Percentiles rank a stretch among this genome's conserved stretches.
phyloP scores from a whole-genome alignment of 2,888 invertebrate genomes.

The Drosophila ezoana region DNA sequence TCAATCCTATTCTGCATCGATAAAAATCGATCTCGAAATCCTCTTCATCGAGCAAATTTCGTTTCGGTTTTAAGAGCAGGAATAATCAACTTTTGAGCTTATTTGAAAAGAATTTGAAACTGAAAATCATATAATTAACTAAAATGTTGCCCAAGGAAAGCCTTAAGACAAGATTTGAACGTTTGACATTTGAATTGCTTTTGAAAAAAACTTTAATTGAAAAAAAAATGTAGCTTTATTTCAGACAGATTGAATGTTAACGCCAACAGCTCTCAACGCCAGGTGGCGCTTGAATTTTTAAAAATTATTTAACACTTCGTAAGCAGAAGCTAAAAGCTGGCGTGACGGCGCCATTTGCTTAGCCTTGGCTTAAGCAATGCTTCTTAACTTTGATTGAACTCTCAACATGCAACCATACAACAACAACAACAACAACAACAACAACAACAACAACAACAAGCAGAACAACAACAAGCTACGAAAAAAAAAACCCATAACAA shows the following conservation, averaged over 20 bases:
- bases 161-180: no score
- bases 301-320: conserved; percentile 15
- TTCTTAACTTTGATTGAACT: conserved; percentile 74
- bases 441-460: conserved; percentile 28
- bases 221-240: no score
- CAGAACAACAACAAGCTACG: conserved; percentile 4
- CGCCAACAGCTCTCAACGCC: neutral
- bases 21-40: no score
- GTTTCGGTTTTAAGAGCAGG: no score
- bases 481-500: conserved; percentile 16
- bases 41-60: no score
- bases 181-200: no score
- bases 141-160: no score
- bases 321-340: conserved; percentile 32
- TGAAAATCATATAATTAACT: no score
- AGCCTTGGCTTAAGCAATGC: conserved; percentile 70
- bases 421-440: conserved; percentile 31
- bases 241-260: neutral
- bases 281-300: conserved; percentile 5
- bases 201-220: no score
- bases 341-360: conserved; percentile 77
- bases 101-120: no score
- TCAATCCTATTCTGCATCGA: no score
- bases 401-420: conserved; percentile 68
- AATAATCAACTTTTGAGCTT: no score